Percentiles rank a stretch among this genome's conserved stretches.
Evolutionary conservation across 2,113 vertebrate genomes (phyloP).

Genomic region (Scopus umbretta): DNA sequence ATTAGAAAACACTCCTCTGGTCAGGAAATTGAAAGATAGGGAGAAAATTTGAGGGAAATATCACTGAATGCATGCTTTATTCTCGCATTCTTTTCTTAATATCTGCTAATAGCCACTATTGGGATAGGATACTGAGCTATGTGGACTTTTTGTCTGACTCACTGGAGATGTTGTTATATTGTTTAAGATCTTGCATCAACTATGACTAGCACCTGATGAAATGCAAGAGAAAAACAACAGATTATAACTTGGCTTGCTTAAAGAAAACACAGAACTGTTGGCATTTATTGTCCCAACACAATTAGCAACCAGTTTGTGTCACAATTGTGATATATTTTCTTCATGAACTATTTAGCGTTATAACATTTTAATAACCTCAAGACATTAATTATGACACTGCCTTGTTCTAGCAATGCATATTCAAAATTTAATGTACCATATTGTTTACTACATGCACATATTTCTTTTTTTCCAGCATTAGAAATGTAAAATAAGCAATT

Average conservation of each 20-base stretch:
- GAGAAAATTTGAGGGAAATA: background rate
- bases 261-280: background rate
- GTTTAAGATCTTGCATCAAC: background rate
- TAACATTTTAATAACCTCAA: background rate
- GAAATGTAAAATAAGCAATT: background rate
- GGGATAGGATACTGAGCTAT: background rate
- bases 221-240: background rate
- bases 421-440: background rate
- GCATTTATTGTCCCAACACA: background rate
- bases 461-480: fast-evolving
- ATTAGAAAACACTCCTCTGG: background rate
- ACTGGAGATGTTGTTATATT: background rate
- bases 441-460: background rate
- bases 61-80: background rate
- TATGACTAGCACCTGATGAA: background rate
- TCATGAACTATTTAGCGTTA: background rate
- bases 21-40: background rate
- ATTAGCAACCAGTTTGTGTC: background rate
- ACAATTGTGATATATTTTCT: background rate
- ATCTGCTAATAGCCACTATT: background rate
- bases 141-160: background rate
- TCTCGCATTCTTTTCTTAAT: background rate
- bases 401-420: background rate
- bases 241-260: background rate
- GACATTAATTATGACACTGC: background rate